Base-by-base conservation (phyloP, 1,140 invertebrate genomes). In the Aphaenogaster floridana region DNA sequence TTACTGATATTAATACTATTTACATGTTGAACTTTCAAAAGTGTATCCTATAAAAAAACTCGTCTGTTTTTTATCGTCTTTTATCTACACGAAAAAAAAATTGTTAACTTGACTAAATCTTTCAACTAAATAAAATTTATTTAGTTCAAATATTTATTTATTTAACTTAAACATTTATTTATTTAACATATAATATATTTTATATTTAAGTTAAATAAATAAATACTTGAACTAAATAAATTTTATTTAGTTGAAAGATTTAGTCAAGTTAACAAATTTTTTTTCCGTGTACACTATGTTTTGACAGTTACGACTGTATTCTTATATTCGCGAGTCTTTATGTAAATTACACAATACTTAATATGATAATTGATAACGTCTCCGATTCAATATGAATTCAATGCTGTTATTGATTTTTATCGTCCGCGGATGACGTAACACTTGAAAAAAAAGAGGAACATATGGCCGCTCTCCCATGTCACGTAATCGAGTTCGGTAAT, bases 401-500 rank as follows among this genome's bases (percentile, higher is more conserved):
- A 68, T 13, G 4, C 39, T 50, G 4, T 28, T 57, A 59, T 81
- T 54, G 39, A 80, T 71, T 42, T 42, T 15, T 42, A 28, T 48
- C 7, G 36, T 21, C 13, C 13, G 64, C 21, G 1, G n/a, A 57
- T 81, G 50, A 34, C 8, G 17, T 36, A 71, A 48, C 21, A 39
- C 6, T 57, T 57, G 21, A 68, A 45, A 54, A 28, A 13, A 54
- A n/a, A 45, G 2, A 42, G 17, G 4, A 28, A 34, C 21, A 71
- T 9, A 57, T 42, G n/a, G 15, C 15, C 17, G 21, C 28, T 54
- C 21, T 71, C 0, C 3, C 21, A 34, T 59, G 21, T 71, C 79
- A 34, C 36, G 21, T 11, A 57, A 57, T 81, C 39, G 21, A 81
- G 69, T 42, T 80, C 48, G 48, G 48, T 69, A 80, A 81, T 59